Evolutionary conservation across 2,888 invertebrate species (phyloP), one percentile per base, ranked within the genome.

Genomic region (Mythimna loreyi): DNA sequence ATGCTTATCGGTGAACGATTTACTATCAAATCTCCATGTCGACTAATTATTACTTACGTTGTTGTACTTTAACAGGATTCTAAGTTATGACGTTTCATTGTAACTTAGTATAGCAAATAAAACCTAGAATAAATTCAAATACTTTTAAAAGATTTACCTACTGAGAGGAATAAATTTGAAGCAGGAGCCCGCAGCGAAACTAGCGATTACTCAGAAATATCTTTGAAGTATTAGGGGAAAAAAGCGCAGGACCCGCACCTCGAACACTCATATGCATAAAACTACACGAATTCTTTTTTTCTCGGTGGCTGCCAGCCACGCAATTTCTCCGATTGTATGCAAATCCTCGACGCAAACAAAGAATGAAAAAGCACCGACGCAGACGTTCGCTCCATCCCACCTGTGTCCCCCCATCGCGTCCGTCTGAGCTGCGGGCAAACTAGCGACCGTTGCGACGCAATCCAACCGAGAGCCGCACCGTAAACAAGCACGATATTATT

Each of bases 291-390:
- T 91, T 89, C 87, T 89, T 92, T 92, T 92, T 92, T 91, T 87
- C 88, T 86, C 85, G 88, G 83, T 85, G 85, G 86, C 87, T 89
- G 89, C 89, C 87, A 91, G 88, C 91, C 90, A 92, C 92, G 93
- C 93, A 94, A 95, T 94, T 94, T 94, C 93, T 91, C 92, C 93
- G 92, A 94, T 94, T 95, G 94, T 94, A 94, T 95, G 94, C 93
- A 94, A 95, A 95, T 94, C 94, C 93, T 92, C 87, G 85, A 86
- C 84, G 91, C 92, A 95, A 94, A 94, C 94, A 95, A 94, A 93
- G 94, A 93, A 92, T 93, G 93, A 93, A 94, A 94, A 93, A 93
- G 92, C 91, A 92, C 89, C 89, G 90, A 91, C 87, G 90, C 89
- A 93, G 92, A 93, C 92, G 91, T 91, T 91, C 88, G 86, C 85